Percentiles rank a stretch among this genome's conserved stretches.
Evolutionary conservation across 2,797 vertebrate species (phyloP).

Genomic region (Nyctibius grandis): DNA sequence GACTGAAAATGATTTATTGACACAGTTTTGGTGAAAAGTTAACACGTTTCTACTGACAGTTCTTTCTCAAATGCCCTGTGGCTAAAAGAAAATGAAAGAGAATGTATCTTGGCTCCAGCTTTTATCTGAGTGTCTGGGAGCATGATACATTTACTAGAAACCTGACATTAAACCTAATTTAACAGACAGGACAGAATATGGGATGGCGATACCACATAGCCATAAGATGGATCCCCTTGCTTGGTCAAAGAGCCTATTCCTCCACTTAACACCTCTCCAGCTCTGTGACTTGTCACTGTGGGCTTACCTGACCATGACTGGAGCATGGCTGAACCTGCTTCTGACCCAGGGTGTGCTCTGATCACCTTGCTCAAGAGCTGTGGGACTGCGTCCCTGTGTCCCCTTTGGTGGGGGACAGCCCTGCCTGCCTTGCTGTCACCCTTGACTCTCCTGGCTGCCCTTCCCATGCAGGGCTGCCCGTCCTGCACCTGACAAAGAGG

Average conservation of each 20-base stretch:
- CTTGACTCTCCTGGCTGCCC: not conserved
- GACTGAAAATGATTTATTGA: not conserved
- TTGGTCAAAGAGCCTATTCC: not conserved
- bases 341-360: not conserved
- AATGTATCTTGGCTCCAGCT: not conserved
- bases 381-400: fast-evolving
- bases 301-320: not conserved
- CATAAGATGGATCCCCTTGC: not conserved
- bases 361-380: not conserved
- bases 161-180: not conserved
- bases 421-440: not conserved
- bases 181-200: not conserved
- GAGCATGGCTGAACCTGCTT: too few species aligned
- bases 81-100: not conserved
- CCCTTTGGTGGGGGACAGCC: not conserved
- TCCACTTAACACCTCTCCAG: not conserved
- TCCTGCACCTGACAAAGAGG: not conserved
- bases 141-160: not conserved
- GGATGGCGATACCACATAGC: fast-evolving
- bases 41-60: not conserved
- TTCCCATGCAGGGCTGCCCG: too few species aligned
- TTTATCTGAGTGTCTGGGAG: not conserved
- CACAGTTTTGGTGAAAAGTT: not conserved
- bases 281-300: fast-evolving
- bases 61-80: not conserved